Conservation (phyloP, 2,113 vertebrate species). For the Ahaetulla prasina region DNA sequence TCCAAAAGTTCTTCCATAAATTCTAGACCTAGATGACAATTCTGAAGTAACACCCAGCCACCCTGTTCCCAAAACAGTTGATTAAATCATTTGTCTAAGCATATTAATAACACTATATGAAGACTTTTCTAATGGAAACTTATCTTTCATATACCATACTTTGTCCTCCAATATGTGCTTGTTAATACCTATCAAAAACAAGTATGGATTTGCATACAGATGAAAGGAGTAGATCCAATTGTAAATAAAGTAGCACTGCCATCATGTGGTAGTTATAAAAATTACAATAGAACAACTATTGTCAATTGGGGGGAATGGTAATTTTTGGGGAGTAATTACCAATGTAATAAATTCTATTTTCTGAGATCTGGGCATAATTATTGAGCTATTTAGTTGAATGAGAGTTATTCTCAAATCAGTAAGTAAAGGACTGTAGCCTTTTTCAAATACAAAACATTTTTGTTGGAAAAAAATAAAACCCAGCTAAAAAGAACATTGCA, state of each 20-base stretch:
- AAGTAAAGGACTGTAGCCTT: neutral
- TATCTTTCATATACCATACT: neutral
- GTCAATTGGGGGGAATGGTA: neutral
- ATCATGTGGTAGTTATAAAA: conserved; percentile 65
- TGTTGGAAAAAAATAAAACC: neutral
- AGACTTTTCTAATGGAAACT: neutral
- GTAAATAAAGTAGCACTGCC: conserved; percentile 59
- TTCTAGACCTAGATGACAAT: conserved; percentile 75
- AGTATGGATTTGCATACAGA: conserved; percentile 20
- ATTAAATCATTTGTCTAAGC: conserved; percentile 2
- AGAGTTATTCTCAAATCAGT: neutral
- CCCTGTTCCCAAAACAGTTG: conserved; percentile 58
- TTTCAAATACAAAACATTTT: neutral
- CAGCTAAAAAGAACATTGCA: neutral
- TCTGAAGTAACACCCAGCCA: conserved; percentile 76
- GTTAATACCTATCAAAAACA: neutral
- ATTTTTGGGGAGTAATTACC: neutral
- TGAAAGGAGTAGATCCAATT: neutral
- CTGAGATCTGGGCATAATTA: neutral
- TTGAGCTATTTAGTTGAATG: neutral
- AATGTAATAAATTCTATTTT: conserved; percentile 13
- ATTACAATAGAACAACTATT: conserved; percentile 26
- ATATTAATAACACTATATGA: conserved; percentile 1
- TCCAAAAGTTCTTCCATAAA: conserved; percentile 76
- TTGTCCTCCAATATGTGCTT: neutral